Evolutionary conservation across 2,888 invertebrate species (phyloP).

Genomic region (Gibbula magus): DNA sequence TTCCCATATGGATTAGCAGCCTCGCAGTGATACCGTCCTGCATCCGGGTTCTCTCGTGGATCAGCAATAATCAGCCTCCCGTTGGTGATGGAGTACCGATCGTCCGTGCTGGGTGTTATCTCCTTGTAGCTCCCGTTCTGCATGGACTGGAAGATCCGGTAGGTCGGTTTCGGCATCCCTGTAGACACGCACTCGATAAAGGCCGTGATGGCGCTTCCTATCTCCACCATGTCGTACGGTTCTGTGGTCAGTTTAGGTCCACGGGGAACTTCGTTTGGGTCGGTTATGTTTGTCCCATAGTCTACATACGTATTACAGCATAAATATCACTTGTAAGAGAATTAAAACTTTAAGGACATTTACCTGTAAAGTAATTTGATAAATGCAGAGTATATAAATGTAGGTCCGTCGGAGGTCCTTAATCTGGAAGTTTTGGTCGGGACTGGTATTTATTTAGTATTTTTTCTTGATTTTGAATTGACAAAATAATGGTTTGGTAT

Average conservation of each 20-base stretch:
- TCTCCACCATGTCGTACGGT: constrained; percentile 73
- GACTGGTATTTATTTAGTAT: too few species aligned
- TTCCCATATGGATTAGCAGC: constrained; percentile 63
- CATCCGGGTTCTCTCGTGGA: constrained; percentile 53
- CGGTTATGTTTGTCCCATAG: constrained; percentile 75
- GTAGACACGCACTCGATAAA: constrained; percentile 74
- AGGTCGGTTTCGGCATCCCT: constrained; percentile 91
- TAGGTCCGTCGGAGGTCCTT: too few species aligned
- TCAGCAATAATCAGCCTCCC: constrained; percentile 64
- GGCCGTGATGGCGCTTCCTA: constrained; percentile 37
- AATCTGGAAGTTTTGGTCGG: too few species aligned
- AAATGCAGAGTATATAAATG: too few species aligned
- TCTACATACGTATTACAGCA: too few species aligned
- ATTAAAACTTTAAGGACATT: too few species aligned
- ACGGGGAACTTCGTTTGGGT: constrained; percentile 87
- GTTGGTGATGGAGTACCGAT: constrained; percentile 63
- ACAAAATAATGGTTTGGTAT: too few species aligned
- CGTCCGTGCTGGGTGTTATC: constrained; percentile 21
- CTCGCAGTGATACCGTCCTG: constrained; percentile 66
- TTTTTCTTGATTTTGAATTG: too few species aligned
- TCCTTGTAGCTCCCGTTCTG: constrained; percentile 16
- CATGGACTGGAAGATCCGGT: constrained; percentile 86
- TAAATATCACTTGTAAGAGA: too few species aligned
- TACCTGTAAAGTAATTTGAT: too few species aligned
- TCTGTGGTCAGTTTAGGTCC: constrained; percentile 90